Conservation (phyloP, 2,797 vertebrate genomes). For the Argya squamiceps region DNA sequence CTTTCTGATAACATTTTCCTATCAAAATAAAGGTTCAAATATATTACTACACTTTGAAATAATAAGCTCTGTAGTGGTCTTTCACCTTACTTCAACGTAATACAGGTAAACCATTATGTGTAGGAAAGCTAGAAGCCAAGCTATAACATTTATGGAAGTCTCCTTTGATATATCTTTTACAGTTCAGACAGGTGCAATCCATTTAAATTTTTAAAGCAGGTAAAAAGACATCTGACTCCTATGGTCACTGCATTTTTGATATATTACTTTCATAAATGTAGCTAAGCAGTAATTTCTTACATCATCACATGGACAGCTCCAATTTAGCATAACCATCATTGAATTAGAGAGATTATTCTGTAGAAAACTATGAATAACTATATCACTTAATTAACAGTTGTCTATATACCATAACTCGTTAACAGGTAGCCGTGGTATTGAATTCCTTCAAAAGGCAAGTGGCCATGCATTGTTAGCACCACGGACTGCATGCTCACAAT, state of each 20-base stretch:
- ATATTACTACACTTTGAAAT: slow-evolving; percentile 74
- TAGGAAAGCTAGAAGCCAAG: slow-evolving; percentile 79
- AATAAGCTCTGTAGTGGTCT: slow-evolving; percentile 72
- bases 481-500: slow-evolving; percentile 83
- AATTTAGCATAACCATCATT: slow-evolving; percentile 77
- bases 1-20: slow-evolving; percentile 62
- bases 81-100: slow-evolving; percentile 72
- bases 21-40: slow-evolving; percentile 77
- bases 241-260: slow-evolving; percentile 76
- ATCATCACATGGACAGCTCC: slow-evolving; percentile 75
- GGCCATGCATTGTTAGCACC: slow-evolving; percentile 82
- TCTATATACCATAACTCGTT: slow-evolving; percentile 71
- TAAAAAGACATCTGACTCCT: slow-evolving; percentile 73
- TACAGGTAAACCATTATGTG: slow-evolving; percentile 78
- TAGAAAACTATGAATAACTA: slow-evolving; percentile 69
- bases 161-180: slow-evolving; percentile 78
- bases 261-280: slow-evolving; percentile 80
- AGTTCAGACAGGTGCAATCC: slow-evolving; percentile 80
- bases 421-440: slow-evolving; percentile 75
- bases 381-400: slow-evolving; percentile 69
- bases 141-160: slow-evolving; percentile 80
- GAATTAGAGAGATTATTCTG: slow-evolving; percentile 70
- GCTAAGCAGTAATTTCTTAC: slow-evolving; percentile 72
- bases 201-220: slow-evolving; percentile 79
- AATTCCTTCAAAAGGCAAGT: slow-evolving; percentile 76